Base-by-base conservation (phyloP, 2,888 invertebrate species). In the Pachydiplax longipennis region DNA sequence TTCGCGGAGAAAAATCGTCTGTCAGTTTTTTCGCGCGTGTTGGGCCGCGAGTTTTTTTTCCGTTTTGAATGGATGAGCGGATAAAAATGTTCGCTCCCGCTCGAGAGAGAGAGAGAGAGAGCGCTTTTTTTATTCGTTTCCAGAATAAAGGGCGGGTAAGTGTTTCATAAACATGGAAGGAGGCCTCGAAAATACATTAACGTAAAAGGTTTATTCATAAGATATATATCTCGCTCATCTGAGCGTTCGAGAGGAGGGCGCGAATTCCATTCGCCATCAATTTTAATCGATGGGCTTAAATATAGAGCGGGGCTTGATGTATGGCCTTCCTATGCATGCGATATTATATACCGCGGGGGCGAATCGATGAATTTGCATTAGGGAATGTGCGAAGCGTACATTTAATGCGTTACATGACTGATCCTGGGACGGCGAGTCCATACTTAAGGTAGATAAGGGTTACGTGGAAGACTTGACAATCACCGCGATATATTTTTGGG, bases 31-130 rank as follows among this genome's bases (percentile, higher is more conserved):
- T 73, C 73, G 61, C 65, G 37, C 61, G n/a, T 18, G 37, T 35
- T 6, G 10, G 35, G 3, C 35, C 3, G 58, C 35, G 18, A 18
- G 48, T 53, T 58, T 83, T 61, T 58, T 83, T 58, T 83, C 6
- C 35, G 35, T 58, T 37, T 58, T 61, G 58, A 61, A 87, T 61
- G 61, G 87, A 87, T 87, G 87, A 61, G 65, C 40, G 87, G 87
- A 35, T 87, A 61, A 87, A 58, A 87, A 73, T 73, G 73, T 73
- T 25, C 1, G 13, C 31, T n/a, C 18, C n/a, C 87, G 61, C 35
- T 22, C 65, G 8, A 5, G 65, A 65, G n/a, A n/a, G n/a, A n/a
- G n/a, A n/a, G n/a, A n/a, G n/a, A n/a, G n/a, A n/a, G 15, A 35
- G 22, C 12, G 22, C 40, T 87, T 87, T 87, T 61, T 31, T 65